Evolutionary conservation across 2,113 vertebrate genomes (phyloP).

Genomic region (Paratilapia polleni): DNA sequence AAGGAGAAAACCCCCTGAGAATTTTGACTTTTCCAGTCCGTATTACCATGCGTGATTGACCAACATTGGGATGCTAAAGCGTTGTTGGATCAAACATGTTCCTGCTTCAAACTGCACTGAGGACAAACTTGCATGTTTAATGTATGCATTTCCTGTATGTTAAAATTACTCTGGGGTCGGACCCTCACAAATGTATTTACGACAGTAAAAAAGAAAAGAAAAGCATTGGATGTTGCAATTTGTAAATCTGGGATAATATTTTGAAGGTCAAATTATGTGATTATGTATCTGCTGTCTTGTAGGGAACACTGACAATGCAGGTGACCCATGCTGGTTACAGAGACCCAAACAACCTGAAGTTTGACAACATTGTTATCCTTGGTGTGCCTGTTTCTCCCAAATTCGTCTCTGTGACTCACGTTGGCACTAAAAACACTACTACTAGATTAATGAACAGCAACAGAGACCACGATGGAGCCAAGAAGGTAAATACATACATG

Average conservation of each 20-base stretch:
- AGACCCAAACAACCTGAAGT: slow-evolving; percentile 83
- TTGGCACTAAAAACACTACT: accelerated
- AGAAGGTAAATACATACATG: slow-evolving; percentile 78
- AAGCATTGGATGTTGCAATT: not conserved
- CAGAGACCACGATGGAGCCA: slow-evolving; percentile 67
- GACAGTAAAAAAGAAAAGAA: not conserved
- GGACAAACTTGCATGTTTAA: slow-evolving; percentile 36
- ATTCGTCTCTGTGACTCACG: slow-evolving; percentile 52
- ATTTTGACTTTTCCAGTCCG: slow-evolving; percentile 10
- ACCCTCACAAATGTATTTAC: not conserved
- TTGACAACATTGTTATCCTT: slow-evolving; percentile 88
- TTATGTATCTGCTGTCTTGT: slow-evolving; percentile 27
- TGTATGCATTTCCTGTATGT: not conserved
- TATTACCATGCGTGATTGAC: slow-evolving; percentile 41
- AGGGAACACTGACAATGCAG: slow-evolving; percentile 81
- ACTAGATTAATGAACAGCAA: accelerated
- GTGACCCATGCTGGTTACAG: slow-evolving; percentile 70
- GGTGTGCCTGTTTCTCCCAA: slow-evolving; percentile 68
- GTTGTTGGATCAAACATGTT: slow-evolving; percentile 10
- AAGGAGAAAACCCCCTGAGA: slow-evolving; percentile 27
- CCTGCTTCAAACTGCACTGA: slow-evolving; percentile 9
- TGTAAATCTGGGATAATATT: not conserved
- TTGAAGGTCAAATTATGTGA: not conserved
- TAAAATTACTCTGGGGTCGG: not conserved
- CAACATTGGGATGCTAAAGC: not conserved